Conservation (phyloP, 2,797 vertebrate species). For the Eptatretus atami region DNA sequence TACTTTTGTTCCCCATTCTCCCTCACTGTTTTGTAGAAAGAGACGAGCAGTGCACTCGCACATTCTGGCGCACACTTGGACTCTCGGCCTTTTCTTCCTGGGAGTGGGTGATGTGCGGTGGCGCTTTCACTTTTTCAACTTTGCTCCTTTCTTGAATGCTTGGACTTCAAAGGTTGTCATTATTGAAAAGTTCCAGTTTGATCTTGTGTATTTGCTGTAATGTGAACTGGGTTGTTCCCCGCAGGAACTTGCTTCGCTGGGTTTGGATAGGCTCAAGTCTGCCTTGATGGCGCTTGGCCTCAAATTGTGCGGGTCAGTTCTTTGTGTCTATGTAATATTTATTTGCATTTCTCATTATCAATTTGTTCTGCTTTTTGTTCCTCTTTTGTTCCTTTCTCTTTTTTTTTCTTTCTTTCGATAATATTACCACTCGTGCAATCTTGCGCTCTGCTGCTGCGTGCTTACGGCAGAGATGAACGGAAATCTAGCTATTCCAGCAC, state of each 20-base stretch:
- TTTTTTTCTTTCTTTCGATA: too few relatives aligned
- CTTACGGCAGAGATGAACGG: too few relatives aligned
- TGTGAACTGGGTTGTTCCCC: conserved; percentile 9
- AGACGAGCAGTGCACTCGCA: conserved; percentile 75
- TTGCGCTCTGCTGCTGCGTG: too few relatives aligned
- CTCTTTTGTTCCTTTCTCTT: too few relatives aligned
- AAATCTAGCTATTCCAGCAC: too few relatives aligned
- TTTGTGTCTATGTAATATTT: neutral
- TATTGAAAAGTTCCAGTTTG: neutral
- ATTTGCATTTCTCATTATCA: too few relatives aligned
- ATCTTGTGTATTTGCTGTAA: neutral
- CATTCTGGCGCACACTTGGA: conserved; percentile 85
- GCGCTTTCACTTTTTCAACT: too few relatives aligned
- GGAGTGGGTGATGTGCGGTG: conserved; percentile 25
- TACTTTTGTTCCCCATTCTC: too few relatives aligned
- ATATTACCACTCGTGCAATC: too few relatives aligned
- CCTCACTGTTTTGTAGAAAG: conserved; percentile 29
- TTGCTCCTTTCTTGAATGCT: too few relatives aligned
- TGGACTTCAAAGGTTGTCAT: neutral
- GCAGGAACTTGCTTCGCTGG: conserved; percentile 76
- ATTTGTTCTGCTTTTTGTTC: too few relatives aligned
- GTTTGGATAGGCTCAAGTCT: conserved; percentile 83
- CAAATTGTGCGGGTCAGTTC: conserved; percentile 77
- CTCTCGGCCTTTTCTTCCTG: conserved; percentile 85
- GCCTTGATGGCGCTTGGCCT: conserved; percentile 72